Evolutionary conservation across 2,113 vertebrate genomes (phyloP), one percentile per base, ranked within the genome.

Genomic region (Neogale vison): DNA sequence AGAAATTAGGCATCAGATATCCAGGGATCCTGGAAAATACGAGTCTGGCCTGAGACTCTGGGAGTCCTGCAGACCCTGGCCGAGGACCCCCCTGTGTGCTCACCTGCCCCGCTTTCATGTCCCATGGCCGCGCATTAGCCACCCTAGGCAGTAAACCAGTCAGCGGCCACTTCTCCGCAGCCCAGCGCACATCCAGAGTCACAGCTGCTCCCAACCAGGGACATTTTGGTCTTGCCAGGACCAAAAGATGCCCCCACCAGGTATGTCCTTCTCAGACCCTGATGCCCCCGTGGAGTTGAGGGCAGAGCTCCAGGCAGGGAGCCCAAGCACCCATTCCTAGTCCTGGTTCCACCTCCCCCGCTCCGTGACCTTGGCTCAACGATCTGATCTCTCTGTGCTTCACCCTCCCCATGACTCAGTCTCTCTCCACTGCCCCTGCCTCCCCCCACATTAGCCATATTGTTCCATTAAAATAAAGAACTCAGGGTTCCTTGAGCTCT

Each of bases 401-500:
- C 3, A 3, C 4, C 76, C 52, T 82, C 72, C 50, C 67, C 11
- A n/a, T 9, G 67, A 59, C 26, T 95, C 79, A 5, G 0, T 82
- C 47, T 82, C 39, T 71, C 72, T 65, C 77, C 36, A 8, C 24
- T 20, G 52, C 11, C 87, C 6, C 20, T 9, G 0, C 29, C 71
- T 50, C 71, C 23, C 74, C 86, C 79, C 52, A 47, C 63, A 59
- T 52, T 50, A 82, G 76, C 92, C 96, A 97, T 96, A 96, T 79
- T 65, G 92, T 92, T 93, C 94, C 83, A 90, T 65, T 77, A 77
- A 47, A 71, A 92, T 96, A 92, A 81, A 65, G 90, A 97, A 96
- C 92, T 87, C 92, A 69, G 94, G 36, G 92, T 95, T 97, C 92
- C 97, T 61, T 93, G 92, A 96, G 96, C 96, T 97, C 97, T 97